Percentiles rank a stretch among this genome's conserved stretches.
Evolutionary conservation across 2,113 vertebrate species (phyloP).

Genomic region (Numida meleagris): DNA sequence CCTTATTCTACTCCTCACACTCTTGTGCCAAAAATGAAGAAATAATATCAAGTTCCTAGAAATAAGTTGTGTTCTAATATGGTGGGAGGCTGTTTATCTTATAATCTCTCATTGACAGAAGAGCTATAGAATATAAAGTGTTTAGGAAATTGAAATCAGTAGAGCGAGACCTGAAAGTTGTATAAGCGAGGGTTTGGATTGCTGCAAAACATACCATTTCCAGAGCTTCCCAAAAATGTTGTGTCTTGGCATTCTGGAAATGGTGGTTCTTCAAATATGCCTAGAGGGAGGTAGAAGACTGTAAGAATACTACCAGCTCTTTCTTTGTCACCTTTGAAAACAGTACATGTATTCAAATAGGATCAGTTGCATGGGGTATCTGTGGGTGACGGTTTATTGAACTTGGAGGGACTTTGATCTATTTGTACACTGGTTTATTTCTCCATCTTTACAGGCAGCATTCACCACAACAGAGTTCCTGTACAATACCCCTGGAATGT

Average conservation of each 20-base stretch:
- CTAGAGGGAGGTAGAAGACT: conserved; percentile 73
- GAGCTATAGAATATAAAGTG: background rate
- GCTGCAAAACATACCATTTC: conserved; percentile 74
- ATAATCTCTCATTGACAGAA: background rate
- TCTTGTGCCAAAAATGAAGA: background rate
- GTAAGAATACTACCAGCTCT: background rate
- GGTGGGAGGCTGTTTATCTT: background rate
- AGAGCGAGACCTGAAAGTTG: background rate
- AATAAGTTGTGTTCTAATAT: background rate
- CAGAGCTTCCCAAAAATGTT: conserved; percentile 89
- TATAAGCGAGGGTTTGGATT: background rate
- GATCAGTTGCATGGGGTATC: background rate
- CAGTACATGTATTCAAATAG: background rate
- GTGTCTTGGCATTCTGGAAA: conserved; percentile 90
- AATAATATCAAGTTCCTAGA: background rate
- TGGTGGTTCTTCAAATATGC: conserved; percentile 79
- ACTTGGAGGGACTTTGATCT: background rate
- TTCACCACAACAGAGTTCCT: background rate
- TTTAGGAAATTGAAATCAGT: background rate
- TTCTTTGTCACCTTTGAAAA: background rate
- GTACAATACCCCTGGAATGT: no score
- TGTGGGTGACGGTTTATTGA: fast-evolving
- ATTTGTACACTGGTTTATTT: background rate
- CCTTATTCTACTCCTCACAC: background rate
- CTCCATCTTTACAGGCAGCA: background rate